Evolutionary conservation across 2,113 vertebrate genomes (phyloP).

Genomic region (Zingel zingel): DNA sequence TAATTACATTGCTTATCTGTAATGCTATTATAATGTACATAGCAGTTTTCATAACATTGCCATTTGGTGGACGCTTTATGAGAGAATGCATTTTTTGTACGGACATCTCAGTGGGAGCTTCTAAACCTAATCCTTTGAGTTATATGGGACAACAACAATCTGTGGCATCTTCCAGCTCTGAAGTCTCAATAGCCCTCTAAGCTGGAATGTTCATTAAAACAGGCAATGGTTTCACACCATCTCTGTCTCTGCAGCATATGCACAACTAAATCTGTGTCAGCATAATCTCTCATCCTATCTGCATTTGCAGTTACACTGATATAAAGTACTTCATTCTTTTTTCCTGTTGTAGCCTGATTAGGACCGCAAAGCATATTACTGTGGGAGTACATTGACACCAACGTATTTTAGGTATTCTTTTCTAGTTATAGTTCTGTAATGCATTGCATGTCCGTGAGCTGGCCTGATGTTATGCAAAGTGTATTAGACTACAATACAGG

Average conservation of each 20-base stretch:
- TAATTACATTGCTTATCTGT: conserved; percentile 73
- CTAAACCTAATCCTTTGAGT: conserved; percentile 63
- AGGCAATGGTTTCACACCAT: conserved; percentile 52
- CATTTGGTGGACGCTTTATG: conserved; percentile 50
- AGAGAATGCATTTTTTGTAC: conserved; percentile 22
- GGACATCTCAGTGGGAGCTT: conserved; percentile 47
- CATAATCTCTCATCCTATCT: conserved; percentile 63
- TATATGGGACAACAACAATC: conserved; percentile 63
- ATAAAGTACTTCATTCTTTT: conserved; percentile 42
- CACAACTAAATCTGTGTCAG: conserved; percentile 61
- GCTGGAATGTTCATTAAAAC: conserved; percentile 65
- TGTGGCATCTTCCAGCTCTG: conserved; percentile 60
- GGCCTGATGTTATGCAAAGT: conserved; percentile 53
- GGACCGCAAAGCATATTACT: conserved; percentile 2
- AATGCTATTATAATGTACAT: conserved; percentile 63
- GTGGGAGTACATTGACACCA: not conserved
- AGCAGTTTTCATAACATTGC: conserved; percentile 57
- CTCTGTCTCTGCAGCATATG: conserved; percentile 61
- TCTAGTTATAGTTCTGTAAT: conserved; percentile 23
- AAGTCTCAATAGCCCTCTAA: conserved; percentile 67
- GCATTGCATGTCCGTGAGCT: conserved; percentile 19
- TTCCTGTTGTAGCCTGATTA: conserved; percentile 44
- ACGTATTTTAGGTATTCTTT: not conserved
- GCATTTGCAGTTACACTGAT: conserved; percentile 51
- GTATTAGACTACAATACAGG: conserved; percentile 52